Conservation (phyloP, 1,140 invertebrate genomes). For the Linepithema humile region DNA sequence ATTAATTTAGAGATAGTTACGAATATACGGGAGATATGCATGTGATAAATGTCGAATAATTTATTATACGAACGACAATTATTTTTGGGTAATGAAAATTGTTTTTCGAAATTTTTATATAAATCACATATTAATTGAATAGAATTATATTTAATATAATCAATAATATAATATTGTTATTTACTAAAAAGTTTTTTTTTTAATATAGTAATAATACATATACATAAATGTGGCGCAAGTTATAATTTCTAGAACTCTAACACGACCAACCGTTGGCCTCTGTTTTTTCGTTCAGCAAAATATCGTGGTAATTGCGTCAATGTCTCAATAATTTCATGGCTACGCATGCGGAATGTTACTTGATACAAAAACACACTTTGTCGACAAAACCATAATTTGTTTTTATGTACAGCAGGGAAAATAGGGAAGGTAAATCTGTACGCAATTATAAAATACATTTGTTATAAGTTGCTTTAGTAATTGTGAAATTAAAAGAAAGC, state of each 20-base stretch:
- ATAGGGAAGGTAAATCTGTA: neutral
- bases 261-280: neutral
- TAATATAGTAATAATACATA: too few relatives aligned
- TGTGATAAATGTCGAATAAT: neutral
- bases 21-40: neutral
- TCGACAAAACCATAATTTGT: neutral
- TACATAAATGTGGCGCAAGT: neutral
- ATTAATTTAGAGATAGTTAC: neutral
- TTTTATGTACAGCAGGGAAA: neutral
- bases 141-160: neutral
- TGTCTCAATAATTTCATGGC: neutral
- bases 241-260: constrained; percentile 9
- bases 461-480: neutral
- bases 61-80: neutral
- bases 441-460: neutral
- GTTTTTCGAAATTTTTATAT: neutral
- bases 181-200: too few relatives aligned
- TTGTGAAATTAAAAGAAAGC: neutral
- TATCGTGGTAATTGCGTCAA: constrained; percentile 18
- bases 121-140: neutral
- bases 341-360: constrained; percentile 14
- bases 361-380: neutral
- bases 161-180: too few relatives aligned
- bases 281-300: constrained; percentile 14
- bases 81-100: neutral